phyloP scores from a whole-genome alignment of 2,797 vertebrate species.

The Melanotaenia maccullochi region DNA sequence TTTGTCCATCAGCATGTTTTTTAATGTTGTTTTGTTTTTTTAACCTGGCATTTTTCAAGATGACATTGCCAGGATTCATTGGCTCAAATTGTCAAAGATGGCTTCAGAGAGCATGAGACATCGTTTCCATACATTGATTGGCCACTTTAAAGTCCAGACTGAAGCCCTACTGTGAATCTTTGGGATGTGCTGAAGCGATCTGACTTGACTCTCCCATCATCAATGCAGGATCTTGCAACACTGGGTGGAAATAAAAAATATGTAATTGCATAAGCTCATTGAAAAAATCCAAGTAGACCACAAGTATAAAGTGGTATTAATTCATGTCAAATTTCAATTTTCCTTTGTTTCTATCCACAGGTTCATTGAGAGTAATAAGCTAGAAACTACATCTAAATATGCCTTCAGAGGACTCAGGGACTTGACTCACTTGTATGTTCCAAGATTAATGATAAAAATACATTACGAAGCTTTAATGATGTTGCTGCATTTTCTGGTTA shows the following conservation, averaged over 20 bases:
- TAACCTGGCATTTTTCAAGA: neutral
- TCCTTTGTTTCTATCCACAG: constrained; percentile 70
- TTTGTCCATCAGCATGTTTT: neutral
- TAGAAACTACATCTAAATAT: constrained; percentile 92
- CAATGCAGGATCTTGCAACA: neutral
- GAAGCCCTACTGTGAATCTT: neutral
- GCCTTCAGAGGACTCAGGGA: constrained; percentile 96
- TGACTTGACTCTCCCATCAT: neutral
- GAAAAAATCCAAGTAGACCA: neutral
- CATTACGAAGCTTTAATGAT: neutral
- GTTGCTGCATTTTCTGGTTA: neutral
- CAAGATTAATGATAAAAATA: constrained; percentile 6
- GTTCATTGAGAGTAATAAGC: constrained; percentile 97
- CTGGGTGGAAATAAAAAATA: too few species aligned
- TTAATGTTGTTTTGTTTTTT: too few species aligned
- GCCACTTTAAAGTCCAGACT: neutral
- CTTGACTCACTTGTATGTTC: constrained; percentile 96
- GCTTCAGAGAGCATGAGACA: neutral
- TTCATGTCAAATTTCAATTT: neutral
- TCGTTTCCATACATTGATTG: neutral
- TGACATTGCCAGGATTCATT: neutral
- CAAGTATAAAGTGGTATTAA: neutral
- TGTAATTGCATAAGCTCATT: neutral
- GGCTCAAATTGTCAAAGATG: neutral
- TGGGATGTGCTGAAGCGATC: neutral